Evolutionary conservation across 2,113 vertebrate species (phyloP), one percentile per base, ranked within the genome.

Genomic region (Hydropotes inermis): DNA sequence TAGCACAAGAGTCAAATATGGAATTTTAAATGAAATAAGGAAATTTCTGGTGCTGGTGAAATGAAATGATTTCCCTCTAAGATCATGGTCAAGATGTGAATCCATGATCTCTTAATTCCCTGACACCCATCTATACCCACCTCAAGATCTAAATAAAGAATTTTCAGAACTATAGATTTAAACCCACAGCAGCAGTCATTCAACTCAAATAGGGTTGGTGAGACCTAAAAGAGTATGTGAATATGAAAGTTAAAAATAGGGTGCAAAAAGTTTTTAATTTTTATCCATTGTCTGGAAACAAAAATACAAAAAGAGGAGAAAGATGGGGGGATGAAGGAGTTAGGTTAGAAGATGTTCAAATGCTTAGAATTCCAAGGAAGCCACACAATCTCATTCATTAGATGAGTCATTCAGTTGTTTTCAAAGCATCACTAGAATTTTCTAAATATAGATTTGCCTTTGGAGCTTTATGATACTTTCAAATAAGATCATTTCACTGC

Each of bases 341-440:
- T 54, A 64, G 47, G 4, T 64, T 16, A 50, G 70, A 96, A 45
- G 23, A 54, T 10, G 21, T 14, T 95, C 27, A 82, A 54, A 90
- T 94, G 10, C 30, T 82, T 58, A 91, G 45, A 92, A 88, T 95
- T 94, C 45, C 5, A n/a, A 81, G 47, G 74, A 87, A 93, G 54
- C 6, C 89, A 28, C 30, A 84, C 14, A 5, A 1, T 86, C n/a
- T 67, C 17, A n/a, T 87, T 96, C 81, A 60, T 76, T 45, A 60
- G 19, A 81, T 86, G 33, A 96, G 7, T 79, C 33, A 55, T 54
- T 36, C 19, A 87, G 14, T 58, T 83, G 55, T 91, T 91, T 96
- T 61, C 57, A 97, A 93, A 92, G 43, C 36, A 86, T 17, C n/a
- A 81, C 30, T 83, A 89, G 52, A 94, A 64, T 96, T 81, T 95